Percentiles rank a stretch among this genome's conserved stretches.
Conservation (phyloP, 2,888 invertebrate genomes). For the Drosophila hamatofila region DNA sequence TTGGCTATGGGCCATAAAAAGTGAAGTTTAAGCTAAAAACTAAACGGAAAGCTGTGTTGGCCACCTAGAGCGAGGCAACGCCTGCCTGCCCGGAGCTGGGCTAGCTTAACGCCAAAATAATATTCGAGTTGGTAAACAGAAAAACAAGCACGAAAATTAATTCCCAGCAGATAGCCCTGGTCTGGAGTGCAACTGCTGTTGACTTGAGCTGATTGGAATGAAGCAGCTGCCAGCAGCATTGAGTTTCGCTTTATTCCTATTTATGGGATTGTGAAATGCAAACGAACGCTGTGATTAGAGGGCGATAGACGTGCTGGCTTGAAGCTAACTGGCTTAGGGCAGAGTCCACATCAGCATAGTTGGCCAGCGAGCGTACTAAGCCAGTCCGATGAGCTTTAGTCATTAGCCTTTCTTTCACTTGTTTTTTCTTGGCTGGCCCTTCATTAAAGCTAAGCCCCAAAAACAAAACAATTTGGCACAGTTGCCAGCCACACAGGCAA, state of each 20-base stretch:
- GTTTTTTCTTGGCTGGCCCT: constrained; percentile 53
- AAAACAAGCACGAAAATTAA: constrained; percentile 57
- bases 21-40: constrained; percentile 60
- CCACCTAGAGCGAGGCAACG: constrained; percentile 40
- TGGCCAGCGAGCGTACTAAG: constrained; percentile 40
- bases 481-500: constrained; percentile 49
- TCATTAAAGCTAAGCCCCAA: constrained; percentile 68
- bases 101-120: constrained; percentile 53
- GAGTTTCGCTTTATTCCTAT: constrained; percentile 67
- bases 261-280: constrained; percentile 74
- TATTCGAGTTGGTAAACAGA: constrained; percentile 44
- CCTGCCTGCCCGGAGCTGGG: constrained; percentile 15
- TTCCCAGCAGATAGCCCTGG: constrained; percentile 50
- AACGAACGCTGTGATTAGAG: constrained; percentile 52
- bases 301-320: constrained; percentile 29
- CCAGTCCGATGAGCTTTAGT: constrained; percentile 67
- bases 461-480: constrained; percentile 55
- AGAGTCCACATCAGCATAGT: constrained; percentile 14
- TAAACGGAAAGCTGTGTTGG: constrained; percentile 37
- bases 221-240: constrained; percentile 40
- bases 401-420: constrained; percentile 65
- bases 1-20: constrained; percentile 53
- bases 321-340: constrained; percentile 38
- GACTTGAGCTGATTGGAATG: constrained; percentile 54
- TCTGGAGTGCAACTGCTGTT: constrained; percentile 42